Percentiles rank a stretch among this genome's conserved stretches.
These are phyloP conservation scores for Odontocolon sp. DNA, from an alignment of 2,888 invertebrate genomes.

Conservation along the genomic window DNA sequence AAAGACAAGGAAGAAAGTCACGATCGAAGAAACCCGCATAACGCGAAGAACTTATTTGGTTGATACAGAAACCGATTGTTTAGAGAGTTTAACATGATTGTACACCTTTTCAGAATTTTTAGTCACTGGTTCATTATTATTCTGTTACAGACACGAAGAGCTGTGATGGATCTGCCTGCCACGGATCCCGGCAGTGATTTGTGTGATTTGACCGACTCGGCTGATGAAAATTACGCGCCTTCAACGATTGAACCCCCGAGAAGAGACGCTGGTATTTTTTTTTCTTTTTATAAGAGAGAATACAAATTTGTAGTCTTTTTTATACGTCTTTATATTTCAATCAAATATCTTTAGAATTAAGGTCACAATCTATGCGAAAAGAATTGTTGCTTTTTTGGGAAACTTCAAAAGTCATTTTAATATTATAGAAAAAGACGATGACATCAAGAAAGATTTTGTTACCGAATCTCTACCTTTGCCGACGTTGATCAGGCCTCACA, in stretches of 20 bases:
- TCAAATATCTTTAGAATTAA: no score
- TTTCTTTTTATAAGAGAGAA: no score
- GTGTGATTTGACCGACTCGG: slow-evolving; percentile 81
- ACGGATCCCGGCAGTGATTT: slow-evolving; percentile 87
- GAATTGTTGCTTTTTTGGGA: slow-evolving; percentile 25
- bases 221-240: slow-evolving; percentile 82
- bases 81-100: not conserved
- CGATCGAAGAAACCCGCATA: slow-evolving; percentile 61
- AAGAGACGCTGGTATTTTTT: slow-evolving; percentile 60
- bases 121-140: not conserved
- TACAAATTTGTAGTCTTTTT: not conserved
- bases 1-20: slow-evolving; percentile 63
- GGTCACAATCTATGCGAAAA: no score
- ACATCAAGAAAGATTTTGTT: slow-evolving; percentile 48
- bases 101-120: not conserved
- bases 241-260: slow-evolving; percentile 52
- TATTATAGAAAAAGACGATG: slow-evolving; percentile 55
- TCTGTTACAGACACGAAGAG: slow-evolving; percentile 73
- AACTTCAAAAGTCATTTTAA: slow-evolving; percentile 37
- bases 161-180: slow-evolving; percentile 83
- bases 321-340: no score
- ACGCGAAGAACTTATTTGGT: slow-evolving; percentile 67
- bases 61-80: not conserved
- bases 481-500: slow-evolving; percentile 69
- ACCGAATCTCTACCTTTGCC: slow-evolving; percentile 67